phyloP scores from a whole-genome alignment of 2,888 invertebrate genomes.

The Amiota mariae region DNA sequence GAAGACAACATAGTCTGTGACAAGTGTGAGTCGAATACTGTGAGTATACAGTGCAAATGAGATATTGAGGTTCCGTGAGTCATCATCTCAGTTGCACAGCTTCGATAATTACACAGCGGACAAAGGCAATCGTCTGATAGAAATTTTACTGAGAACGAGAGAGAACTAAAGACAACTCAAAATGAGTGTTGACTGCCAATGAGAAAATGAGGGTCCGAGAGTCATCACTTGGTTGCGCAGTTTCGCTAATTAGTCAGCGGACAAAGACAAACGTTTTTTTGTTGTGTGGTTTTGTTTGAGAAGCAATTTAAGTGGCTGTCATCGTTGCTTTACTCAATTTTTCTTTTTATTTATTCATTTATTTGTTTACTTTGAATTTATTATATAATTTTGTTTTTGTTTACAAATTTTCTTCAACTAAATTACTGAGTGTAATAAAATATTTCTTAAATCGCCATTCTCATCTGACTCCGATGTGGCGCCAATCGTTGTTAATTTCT shows the following conservation, averaged over 20 bases:
- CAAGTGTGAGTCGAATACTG: too few relatives aligned
- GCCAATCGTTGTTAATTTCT: neutral
- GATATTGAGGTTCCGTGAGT: too few relatives aligned
- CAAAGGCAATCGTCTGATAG: neutral
- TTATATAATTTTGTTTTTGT: constrained; percentile 6
- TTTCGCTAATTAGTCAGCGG: constrained; percentile 9
- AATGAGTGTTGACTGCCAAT: too few relatives aligned
- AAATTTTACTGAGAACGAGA: too few relatives aligned
- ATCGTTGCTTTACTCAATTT: neutral
- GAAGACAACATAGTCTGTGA: too few relatives aligned
- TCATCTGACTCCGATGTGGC: too few relatives aligned
- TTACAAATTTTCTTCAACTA: neutral
- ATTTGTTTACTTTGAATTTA: constrained; percentile 2
- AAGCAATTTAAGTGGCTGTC: neutral
- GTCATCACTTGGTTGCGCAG: too few relatives aligned
- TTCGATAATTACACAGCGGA: constrained; percentile 16
- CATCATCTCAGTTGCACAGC: too few relatives aligned
- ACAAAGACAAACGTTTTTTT: constrained; percentile 11
- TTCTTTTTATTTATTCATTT: neutral
- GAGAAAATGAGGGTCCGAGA: too few relatives aligned
- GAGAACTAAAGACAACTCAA: too few relatives aligned
- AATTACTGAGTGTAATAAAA: neutral
- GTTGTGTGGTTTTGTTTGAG: neutral
- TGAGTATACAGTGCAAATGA: too few relatives aligned
- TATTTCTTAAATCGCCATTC: neutral